Base-by-base conservation (phyloP, 1,140 invertebrate species). In the Thaumetopoea pityocampa region DNA sequence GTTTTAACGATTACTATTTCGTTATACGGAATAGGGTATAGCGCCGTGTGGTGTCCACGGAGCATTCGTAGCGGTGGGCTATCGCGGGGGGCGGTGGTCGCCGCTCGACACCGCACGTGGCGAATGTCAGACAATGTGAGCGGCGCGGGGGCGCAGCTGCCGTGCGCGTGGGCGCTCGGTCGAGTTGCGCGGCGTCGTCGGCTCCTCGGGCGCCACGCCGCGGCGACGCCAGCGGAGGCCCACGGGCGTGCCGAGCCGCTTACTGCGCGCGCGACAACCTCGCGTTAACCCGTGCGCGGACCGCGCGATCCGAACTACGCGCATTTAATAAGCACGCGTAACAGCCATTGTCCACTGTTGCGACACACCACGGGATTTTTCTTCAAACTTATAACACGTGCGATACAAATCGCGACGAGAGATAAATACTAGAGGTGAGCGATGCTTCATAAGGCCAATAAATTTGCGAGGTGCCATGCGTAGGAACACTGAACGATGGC, bases 181-280 rank as follows among this genome's bases (percentile, higher is more conserved):
- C 20, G 42, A 35, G 27, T 22, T 42, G 33, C 36, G 30, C 35
- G 35, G 5, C 23, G 15, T 8, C 34, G 20, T 5, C 28, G 41
- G 24, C 30, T 48, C 42, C 28, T 40, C 59, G 34, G 60, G 65
- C 22, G 67, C 65, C 18, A 71, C 64, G 51, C 35, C 45, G 32
- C 62, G 67, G 12, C 67, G 63, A 22, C 69, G 60, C 68, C 66
- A 68, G 41, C 55, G 56, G 35, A 62, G 58, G 45, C 56, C 53
- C 41, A 45, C 32, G 29, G 52, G 48, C 38, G 19, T 35, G 23
- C 51, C 48, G 63, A 54, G 40, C 15, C 41, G 10, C 52, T 47
- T 50, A 52, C 62, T 61, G 56, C 44, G 38, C 51, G 48, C 50
- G 15, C 35, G 35, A 56, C 67, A 51, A 56, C 51, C 60, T 54